phyloP scores from a whole-genome alignment of 1,140 invertebrate species.

The Leucophenga varia region DNA sequence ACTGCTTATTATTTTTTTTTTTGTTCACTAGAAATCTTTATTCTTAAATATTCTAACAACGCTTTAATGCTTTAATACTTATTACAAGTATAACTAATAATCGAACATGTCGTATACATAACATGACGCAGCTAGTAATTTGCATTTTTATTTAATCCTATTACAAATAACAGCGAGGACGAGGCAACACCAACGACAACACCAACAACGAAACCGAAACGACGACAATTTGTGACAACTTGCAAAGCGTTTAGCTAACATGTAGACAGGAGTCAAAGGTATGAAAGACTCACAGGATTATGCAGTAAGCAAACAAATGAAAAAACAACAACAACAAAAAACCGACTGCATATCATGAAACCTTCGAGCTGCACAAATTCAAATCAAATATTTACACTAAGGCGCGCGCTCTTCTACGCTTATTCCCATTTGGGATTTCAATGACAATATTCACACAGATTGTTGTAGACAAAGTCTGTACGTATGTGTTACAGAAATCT shows the following conservation, averaged over 20 bases:
- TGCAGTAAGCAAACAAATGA: conserved; percentile 28
- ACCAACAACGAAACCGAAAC: too few species aligned
- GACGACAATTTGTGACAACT: too few species aligned
- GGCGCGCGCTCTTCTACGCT: conserved; percentile 15
- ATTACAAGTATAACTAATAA: conserved; percentile 19
- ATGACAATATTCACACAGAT: conserved; percentile 49
- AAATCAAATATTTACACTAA: conserved; percentile 46
- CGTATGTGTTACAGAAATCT: too few species aligned
- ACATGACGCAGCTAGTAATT: conserved; percentile 16
- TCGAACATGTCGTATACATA: conserved; percentile 34
- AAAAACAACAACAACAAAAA: conserved; percentile 10
- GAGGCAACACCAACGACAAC: too few species aligned
- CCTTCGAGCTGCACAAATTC: conserved; percentile 6
- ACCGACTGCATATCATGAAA: too few species aligned
- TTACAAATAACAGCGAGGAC: conserved; percentile 19
- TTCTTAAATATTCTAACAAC: too few species aligned
- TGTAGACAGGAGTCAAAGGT: too few species aligned
- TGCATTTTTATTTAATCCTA: conserved; percentile 46
- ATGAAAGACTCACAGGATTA: conserved; percentile 22
- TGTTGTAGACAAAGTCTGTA: too few species aligned
- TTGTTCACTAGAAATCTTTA: too few species aligned
- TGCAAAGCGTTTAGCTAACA: too few species aligned
- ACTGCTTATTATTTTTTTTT: too few species aligned
- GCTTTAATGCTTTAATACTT: too few species aligned
- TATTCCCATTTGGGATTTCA: conserved; percentile 25